Percentiles rank a stretch among this genome's conserved stretches.
These are phyloP conservation scores for Glossosoma conforme DNA, from an alignment of 1,140 invertebrate species.

Conservation along the genomic window DNA sequence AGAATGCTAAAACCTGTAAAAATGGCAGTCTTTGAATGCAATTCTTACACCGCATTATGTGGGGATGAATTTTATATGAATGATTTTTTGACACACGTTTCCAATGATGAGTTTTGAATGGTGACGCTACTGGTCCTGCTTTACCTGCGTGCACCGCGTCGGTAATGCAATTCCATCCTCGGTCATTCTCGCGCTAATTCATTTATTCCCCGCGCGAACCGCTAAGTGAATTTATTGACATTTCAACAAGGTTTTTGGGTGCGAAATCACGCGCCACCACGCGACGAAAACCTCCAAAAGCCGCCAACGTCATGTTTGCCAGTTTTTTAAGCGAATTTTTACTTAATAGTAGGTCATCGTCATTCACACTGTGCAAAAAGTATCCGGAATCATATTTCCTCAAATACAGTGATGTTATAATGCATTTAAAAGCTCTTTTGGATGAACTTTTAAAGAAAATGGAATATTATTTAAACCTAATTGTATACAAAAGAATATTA, in stretches of 20 bases:
- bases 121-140: background rate
- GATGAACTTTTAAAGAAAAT: too few relatives aligned
- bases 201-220: background rate
- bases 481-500: too few relatives aligned
- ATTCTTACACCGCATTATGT: constrained; percentile 6
- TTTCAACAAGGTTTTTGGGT: background rate
- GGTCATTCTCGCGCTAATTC: too few relatives aligned
- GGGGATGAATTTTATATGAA: background rate
- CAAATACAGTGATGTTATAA: background rate
- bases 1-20: too few relatives aligned
- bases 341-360: background rate
- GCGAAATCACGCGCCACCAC: background rate
- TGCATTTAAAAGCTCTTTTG: too few relatives aligned
- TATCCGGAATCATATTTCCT: background rate
- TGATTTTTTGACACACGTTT: background rate
- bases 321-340: background rate
- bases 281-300: background rate
- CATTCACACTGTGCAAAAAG: background rate
- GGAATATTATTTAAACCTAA: too few relatives aligned
- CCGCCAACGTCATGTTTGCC: background rate
- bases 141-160: background rate
- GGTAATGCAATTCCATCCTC: too few relatives aligned
- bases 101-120: background rate
- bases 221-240: constrained; percentile 6
- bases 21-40: too few relatives aligned